phyloP scores from a whole-genome alignment of 2,113 vertebrate genomes.

The Candoia aspera region DNA sequence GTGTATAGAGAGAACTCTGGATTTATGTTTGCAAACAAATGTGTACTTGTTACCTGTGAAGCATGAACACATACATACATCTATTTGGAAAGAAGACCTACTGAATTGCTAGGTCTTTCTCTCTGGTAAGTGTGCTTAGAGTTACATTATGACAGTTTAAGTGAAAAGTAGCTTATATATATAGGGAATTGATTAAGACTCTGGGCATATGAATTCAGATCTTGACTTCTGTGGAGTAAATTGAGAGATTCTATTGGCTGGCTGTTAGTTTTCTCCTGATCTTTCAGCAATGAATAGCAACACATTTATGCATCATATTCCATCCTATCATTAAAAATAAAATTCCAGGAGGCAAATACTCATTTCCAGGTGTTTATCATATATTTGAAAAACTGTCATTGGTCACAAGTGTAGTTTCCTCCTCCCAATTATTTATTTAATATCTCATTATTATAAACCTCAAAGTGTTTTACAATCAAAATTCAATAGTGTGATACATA shows the following conservation, averaged over 20 bases:
- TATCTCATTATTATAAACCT: not conserved
- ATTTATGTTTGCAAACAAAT: not conserved
- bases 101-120: not conserved
- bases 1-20: not conserved
- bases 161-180: slow-evolving; percentile 44
- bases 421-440: not conserved
- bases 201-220: not conserved
- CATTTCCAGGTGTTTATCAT: not conserved
- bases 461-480: not conserved
- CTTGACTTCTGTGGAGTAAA: slow-evolving; percentile 36
- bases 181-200: slow-evolving; percentile 45
- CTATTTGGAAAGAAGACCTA: not conserved
- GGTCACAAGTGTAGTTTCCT: not conserved
- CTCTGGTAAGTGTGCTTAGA: slow-evolving; percentile 6
- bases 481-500: not conserved
- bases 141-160: slow-evolving; percentile 57
- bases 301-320: not conserved
- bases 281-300: not conserved
- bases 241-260: not conserved
- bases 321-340: not conserved
- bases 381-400: not conserved
- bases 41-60: not conserved
- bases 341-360: not conserved
- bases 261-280: not conserved
- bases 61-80: not conserved